Conservation (phyloP, 2,888 invertebrate genomes). For the Clusia tigrina region DNA sequence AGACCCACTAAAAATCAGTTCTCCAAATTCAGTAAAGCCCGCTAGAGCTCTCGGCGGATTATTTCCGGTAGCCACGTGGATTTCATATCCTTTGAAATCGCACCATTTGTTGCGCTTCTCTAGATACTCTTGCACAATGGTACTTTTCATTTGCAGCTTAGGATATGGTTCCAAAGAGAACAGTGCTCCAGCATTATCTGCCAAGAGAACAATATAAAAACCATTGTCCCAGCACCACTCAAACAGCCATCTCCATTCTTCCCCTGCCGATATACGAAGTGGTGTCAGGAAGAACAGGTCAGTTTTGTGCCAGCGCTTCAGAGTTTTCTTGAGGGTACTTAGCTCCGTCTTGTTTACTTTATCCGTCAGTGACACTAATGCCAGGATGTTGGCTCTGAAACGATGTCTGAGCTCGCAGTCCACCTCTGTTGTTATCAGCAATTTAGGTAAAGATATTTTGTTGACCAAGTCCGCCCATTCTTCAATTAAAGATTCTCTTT, state of each 20-base stretch:
- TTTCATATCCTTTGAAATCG: conserved; percentile 16
- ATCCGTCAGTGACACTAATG: too few relatives aligned
- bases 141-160: neutral
- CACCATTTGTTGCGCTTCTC: conserved; percentile 3
- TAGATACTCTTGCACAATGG: neutral
- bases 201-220: conserved; percentile 34
- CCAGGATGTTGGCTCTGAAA: too few relatives aligned
- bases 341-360: neutral
- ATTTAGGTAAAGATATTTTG: neutral
- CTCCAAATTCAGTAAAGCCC: neutral
- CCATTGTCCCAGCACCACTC: conserved; percentile 36
- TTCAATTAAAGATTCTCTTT: too few relatives aligned
- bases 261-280: neutral
- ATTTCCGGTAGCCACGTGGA: conserved; percentile 22
- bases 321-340: neutral
- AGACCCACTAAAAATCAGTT: neutral
- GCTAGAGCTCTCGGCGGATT: conserved; percentile 27
- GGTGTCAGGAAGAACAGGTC: neutral
- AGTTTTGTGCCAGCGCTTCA: neutral
- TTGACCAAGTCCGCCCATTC: too few relatives aligned
- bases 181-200: neutral
- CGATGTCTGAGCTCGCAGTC: neutral
- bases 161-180: conserved; percentile 19
- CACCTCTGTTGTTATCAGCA: neutral
- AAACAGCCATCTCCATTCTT: conserved; percentile 26